Evolutionary conservation across 2,797 vertebrate genomes (phyloP).

Genomic region (Mus spretus): DNA sequence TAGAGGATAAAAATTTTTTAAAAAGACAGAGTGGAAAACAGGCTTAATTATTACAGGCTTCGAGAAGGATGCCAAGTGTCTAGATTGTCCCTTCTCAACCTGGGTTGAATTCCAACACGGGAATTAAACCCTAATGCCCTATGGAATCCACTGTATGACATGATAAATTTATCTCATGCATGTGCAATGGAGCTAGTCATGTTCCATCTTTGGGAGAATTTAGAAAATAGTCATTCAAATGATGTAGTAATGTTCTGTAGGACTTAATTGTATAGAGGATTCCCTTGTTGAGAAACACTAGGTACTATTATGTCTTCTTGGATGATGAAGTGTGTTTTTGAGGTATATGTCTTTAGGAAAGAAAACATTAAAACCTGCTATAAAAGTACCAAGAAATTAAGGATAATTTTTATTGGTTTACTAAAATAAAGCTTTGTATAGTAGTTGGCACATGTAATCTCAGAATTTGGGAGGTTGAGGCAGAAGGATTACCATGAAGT

Average conservation of each 20-base stretch:
- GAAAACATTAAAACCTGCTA: conserved; percentile 23
- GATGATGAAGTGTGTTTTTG: conserved; percentile 14
- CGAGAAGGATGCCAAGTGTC: conserved; percentile 17
- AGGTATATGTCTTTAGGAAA: conserved; percentile 3
- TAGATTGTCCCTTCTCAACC: conserved; percentile 38
- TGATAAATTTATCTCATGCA: neutral
- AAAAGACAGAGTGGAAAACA: conserved; percentile 32
- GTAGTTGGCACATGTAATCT: neutral
- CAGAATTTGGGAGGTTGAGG: neutral
- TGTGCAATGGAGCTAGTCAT: conserved; percentile 1
- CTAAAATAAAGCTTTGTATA: neutral
- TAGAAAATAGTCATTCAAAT: conserved; percentile 49
- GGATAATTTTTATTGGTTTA: conserved; percentile 54
- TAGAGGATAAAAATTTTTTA: neutral
- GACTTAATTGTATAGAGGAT: conserved; percentile 30
- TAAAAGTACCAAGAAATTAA: conserved; percentile 48
- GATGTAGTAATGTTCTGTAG: conserved; percentile 52
- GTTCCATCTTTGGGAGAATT: neutral
- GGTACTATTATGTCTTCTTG: conserved; percentile 32
- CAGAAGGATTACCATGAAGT: neutral
- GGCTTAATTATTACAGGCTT: conserved; percentile 44
- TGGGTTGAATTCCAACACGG: conserved; percentile 21
- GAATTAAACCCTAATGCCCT: conserved; percentile 20
- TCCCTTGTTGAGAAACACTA: conserved; percentile 45
- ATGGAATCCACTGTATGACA: conserved; percentile 15